phyloP scores from a whole-genome alignment of 2,797 vertebrate species.

The Babyrousa celebensis region DNA sequence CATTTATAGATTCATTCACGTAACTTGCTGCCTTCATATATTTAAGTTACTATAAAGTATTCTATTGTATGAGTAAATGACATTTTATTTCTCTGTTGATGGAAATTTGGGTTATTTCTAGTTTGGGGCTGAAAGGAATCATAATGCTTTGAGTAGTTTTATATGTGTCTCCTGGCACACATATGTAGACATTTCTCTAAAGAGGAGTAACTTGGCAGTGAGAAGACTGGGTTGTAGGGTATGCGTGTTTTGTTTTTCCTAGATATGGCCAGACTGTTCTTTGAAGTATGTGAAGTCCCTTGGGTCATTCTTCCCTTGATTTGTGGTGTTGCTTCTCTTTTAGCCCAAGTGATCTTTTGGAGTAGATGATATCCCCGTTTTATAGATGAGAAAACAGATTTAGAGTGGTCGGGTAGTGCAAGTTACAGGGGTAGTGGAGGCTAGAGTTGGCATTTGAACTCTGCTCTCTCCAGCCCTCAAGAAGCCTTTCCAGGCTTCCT shows the following conservation, averaged over 20 bases:
- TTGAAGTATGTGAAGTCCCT: neutral
- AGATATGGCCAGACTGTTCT: neutral
- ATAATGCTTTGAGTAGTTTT: neutral
- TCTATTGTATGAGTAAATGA: neutral
- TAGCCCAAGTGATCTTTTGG: neutral
- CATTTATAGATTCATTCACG: neutral
- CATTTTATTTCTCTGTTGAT: slow-evolving; percentile 7
- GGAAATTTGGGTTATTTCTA: slow-evolving; percentile 37
- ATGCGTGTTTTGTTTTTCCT: neutral
- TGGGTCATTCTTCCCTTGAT: neutral
- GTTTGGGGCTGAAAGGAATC: neutral
- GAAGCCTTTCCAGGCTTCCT: neutral
- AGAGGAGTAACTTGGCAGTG: neutral
- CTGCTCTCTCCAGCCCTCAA: neutral
- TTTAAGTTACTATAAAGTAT: neutral
- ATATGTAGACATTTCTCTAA: neutral
- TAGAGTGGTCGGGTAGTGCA: neutral
- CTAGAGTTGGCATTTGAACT: neutral
- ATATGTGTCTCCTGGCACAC: neutral
- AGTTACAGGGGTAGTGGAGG: neutral
- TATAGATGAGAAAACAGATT: neutral
- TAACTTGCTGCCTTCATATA: neutral
- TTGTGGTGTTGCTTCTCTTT: neutral
- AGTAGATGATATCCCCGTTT: neutral
- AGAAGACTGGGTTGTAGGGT: neutral